A percentile compares a stretch with the other conserved stretches of the same genome.
phyloP scores from a whole-genome alignment of 2,888 invertebrate species.

The Seladonia tumulorum region DNA sequence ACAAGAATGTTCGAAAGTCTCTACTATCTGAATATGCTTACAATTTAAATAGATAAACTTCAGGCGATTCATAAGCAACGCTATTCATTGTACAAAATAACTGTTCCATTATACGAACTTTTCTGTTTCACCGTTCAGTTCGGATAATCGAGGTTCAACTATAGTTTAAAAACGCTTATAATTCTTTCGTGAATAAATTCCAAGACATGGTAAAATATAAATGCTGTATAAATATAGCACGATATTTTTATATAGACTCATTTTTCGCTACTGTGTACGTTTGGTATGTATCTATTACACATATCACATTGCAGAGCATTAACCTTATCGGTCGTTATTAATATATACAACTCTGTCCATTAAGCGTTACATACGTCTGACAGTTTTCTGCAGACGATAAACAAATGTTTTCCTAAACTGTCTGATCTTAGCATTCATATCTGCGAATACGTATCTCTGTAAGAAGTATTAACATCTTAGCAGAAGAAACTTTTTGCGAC shows the following conservation, averaged over 20 bases:
- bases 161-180: background rate
- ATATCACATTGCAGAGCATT: background rate
- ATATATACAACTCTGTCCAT: background rate
- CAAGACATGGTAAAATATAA: background rate
- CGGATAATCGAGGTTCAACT: too few species aligned
- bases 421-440: background rate
- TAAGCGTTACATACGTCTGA: too few species aligned
- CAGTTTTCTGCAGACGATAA: background rate
- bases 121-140: too few species aligned
- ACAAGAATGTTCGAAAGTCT: too few species aligned
- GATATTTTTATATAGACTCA: too few species aligned
- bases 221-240: too few species aligned
- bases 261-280: background rate
- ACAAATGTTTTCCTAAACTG: background rate
- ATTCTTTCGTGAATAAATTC: background rate
- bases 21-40: too few species aligned
- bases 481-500: background rate
- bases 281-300: background rate
- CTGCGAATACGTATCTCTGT: background rate
- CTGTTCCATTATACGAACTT: too few species aligned
- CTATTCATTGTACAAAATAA: too few species aligned
- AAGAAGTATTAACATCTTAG: background rate
- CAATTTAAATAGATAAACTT: too few species aligned
- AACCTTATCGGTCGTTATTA: background rate
- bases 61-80: too few species aligned